phyloP scores from a whole-genome alignment of 2,113 vertebrate genomes.

The Strigops habroptila region DNA sequence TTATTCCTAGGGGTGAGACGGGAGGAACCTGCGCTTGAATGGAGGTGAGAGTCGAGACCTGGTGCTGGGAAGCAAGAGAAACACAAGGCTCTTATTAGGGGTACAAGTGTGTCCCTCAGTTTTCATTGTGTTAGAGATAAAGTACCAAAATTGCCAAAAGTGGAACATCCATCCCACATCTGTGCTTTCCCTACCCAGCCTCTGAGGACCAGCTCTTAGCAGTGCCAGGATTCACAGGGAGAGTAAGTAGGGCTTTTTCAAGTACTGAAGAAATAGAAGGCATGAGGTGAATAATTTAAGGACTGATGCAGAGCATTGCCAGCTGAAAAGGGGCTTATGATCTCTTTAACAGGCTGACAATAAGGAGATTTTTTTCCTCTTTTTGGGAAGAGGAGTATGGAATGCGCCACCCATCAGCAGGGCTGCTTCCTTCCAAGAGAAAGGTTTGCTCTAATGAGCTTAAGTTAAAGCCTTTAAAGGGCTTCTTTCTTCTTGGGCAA shows the following conservation, averaged over 20 bases:
- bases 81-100: background rate
- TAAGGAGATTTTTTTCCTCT: background rate
- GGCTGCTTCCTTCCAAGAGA: background rate
- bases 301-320: background rate
- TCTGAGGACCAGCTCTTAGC: background rate
- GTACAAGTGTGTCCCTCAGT: background rate
- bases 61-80: background rate
- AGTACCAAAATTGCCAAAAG: background rate
- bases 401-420: background rate
- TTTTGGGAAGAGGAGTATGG: background rate
- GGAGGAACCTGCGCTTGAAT: background rate
- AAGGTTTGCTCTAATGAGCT: background rate
- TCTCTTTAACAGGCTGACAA: background rate
- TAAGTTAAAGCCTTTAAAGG: background rate
- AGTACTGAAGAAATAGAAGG: background rate
- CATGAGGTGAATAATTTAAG: slow-evolving; percentile 11
- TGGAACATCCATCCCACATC: background rate
- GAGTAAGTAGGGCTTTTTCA: background rate
- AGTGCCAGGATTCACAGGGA: background rate
- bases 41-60: background rate
- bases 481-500: background rate
- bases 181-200: background rate
- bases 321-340: background rate
- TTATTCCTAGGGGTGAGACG: background rate
- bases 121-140: background rate